Evolutionary conservation across 2,797 vertebrate genomes (phyloP).

Genomic region (Poecile montanus): DNA sequence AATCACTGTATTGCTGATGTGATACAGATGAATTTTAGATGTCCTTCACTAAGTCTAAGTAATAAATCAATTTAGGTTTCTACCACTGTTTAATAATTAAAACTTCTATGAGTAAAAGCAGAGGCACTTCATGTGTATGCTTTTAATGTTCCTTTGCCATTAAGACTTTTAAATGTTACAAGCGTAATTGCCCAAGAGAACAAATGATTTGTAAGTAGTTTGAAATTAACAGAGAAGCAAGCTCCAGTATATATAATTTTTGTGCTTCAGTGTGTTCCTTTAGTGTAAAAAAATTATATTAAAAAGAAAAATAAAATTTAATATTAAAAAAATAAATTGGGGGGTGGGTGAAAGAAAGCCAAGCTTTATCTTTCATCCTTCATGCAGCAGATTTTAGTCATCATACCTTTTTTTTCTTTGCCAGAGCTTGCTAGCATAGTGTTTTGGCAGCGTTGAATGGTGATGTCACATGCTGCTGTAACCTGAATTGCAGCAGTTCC

Average conservation of each 20-base stretch:
- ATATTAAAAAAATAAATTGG: too few relatives aligned
- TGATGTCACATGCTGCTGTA: constrained; percentile 1
- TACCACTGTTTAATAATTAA: neutral
- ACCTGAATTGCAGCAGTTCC: neutral
- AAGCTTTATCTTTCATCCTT: neutral
- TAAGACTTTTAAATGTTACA: neutral
- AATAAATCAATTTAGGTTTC: neutral
- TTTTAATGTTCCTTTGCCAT: neutral
- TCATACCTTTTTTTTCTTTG: neutral
- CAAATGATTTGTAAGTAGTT: neutral
- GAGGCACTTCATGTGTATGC: neutral
- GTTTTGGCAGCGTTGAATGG: neutral
- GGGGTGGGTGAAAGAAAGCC: neutral
- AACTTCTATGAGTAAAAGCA: neutral
- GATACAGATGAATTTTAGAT: neutral
- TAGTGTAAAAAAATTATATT: neutral
- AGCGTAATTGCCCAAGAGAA: neutral
- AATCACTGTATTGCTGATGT: neutral
- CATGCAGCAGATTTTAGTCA: neutral
- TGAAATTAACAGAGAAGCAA: neutral
- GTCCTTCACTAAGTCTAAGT: neutral
- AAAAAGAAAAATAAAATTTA: too few relatives aligned
- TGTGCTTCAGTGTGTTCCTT: neutral
- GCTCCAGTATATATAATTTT: neutral
- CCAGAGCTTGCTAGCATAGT: neutral